Evolutionary conservation across 1,140 invertebrate species (phyloP).

Genomic region (Vanessa tameamea): DNA sequence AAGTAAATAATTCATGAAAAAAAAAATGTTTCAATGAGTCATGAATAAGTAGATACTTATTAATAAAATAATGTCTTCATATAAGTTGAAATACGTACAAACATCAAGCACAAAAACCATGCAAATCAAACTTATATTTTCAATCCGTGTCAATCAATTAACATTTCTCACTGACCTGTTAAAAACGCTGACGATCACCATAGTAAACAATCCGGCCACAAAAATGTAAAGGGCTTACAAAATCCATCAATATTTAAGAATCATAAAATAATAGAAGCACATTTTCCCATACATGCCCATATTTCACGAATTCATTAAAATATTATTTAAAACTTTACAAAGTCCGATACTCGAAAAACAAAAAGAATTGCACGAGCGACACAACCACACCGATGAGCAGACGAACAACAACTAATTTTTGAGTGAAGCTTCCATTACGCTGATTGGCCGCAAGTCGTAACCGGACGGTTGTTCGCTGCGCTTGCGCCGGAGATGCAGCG

Average conservation of each 20-base stretch:
- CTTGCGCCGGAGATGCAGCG: constrained; percentile 51
- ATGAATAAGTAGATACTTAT: background rate
- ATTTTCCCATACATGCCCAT: constrained; percentile 62
- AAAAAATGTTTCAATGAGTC: background rate
- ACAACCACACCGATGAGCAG: constrained; percentile 40
- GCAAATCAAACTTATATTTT: constrained; percentile 4
- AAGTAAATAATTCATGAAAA: background rate
- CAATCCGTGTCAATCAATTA: background rate
- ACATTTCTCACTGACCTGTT: constrained; percentile 62
- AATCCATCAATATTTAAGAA: constrained; percentile 48
- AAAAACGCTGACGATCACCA: constrained; percentile 78
- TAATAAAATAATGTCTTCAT: constrained; percentile 4
- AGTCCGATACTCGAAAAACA: constrained; percentile 16
- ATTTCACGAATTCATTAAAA: constrained; percentile 13
- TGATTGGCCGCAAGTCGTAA: constrained; percentile 44
- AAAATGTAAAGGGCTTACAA: constrained; percentile 41
- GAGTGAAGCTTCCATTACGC: constrained; percentile 31
- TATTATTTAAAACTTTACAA: constrained; percentile 12
- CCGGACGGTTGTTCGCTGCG: constrained; percentile 34
- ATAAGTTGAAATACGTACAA: constrained; percentile 4
- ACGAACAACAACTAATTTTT: constrained; percentile 48
- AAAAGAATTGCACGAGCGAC: constrained; percentile 13
- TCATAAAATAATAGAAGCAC: constrained; percentile 42
- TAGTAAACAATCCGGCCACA: constrained; percentile 69
- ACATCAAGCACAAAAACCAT: constrained; percentile 22